A percentile compares a stretch with the other conserved stretches of the same genome.
Evolutionary conservation across 2,888 invertebrate genomes (phyloP).

Genomic region (Pristionchus arcanus): DNA sequence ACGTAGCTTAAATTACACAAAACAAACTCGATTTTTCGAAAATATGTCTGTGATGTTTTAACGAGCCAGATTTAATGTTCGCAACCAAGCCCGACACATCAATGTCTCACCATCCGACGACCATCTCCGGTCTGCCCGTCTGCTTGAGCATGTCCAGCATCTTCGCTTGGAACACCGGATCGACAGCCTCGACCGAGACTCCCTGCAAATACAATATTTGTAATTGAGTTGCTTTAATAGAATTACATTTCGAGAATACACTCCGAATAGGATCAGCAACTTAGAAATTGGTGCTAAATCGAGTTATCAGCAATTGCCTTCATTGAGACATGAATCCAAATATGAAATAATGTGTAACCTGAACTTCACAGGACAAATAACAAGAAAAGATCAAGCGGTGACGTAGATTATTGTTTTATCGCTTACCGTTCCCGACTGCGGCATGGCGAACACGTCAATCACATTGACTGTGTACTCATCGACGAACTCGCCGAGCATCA

Average conservation of each 20-base stretch:
- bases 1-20: too few species aligned
- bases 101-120: conserved; percentile 87
- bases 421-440: conserved; percentile 91
- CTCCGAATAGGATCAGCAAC: too few species aligned
- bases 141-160: conserved; percentile 98
- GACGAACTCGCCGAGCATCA: conserved; percentile 96
- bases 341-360: too few species aligned
- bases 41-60: too few species aligned
- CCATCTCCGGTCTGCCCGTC: conserved; percentile 98
- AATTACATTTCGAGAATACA: too few species aligned
- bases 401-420: too few species aligned
- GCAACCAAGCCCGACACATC: not conserved
- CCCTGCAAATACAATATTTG: conserved; percentile 83
- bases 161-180: conserved; percentile 99
- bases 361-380: not conserved
- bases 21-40: too few species aligned
- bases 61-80: not conserved
- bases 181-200: conserved; percentile 99
- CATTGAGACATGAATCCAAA: too few species aligned
- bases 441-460: conserved; percentile 99
- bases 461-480: conserved; percentile 99
- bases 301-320: too few species aligned
- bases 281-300: too few species aligned
- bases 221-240: too few species aligned
- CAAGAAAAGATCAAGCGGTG: too few species aligned